Evolutionary conservation across 1,140 invertebrate species (phyloP).

Genomic region (Euglossa dilemma): DNA sequence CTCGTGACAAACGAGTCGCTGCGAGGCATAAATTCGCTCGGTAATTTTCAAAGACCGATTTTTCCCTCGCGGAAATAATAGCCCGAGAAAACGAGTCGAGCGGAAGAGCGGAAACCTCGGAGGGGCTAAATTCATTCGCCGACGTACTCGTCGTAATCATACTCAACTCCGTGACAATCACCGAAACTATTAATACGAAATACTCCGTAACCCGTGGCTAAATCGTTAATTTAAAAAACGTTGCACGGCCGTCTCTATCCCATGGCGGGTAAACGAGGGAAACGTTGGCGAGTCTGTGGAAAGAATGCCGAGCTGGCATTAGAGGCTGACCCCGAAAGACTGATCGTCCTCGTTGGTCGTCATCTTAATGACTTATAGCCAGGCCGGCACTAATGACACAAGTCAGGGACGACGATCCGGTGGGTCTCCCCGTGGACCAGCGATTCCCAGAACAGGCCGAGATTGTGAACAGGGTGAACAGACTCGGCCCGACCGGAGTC

Average conservation of each 20-base stretch:
- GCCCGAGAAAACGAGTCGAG: too few relatives aligned
- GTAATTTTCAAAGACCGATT: too few relatives aligned
- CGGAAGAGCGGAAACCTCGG: too few relatives aligned
- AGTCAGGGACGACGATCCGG: conserved; percentile 40
- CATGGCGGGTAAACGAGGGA: not conserved
- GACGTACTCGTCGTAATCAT: too few relatives aligned
- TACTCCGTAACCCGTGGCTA: too few relatives aligned
- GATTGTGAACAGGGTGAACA: conserved; percentile 31
- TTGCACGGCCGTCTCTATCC: not conserved
- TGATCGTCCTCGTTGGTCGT: conserved; percentile 25
- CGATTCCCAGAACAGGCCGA: conserved; percentile 32
- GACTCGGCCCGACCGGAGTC: not conserved
- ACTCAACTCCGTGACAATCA: too few relatives aligned
- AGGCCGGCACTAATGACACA: conserved; percentile 45
- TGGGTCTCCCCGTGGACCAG: conserved; percentile 55
- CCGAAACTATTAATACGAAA: too few relatives aligned
- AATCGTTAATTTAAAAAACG: not conserved
- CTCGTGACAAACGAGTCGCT: too few relatives aligned
- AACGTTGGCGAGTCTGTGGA: not conserved
- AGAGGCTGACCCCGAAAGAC: not conserved
- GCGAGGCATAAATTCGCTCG: too few relatives aligned
- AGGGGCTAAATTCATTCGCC: too few relatives aligned
- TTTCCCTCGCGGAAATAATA: too few relatives aligned
- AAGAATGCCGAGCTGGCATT: not conserved
- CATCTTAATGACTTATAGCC: conserved; percentile 44